phyloP scores from a whole-genome alignment of 2,113 vertebrate species.

The Caranx ignobilis region DNA sequence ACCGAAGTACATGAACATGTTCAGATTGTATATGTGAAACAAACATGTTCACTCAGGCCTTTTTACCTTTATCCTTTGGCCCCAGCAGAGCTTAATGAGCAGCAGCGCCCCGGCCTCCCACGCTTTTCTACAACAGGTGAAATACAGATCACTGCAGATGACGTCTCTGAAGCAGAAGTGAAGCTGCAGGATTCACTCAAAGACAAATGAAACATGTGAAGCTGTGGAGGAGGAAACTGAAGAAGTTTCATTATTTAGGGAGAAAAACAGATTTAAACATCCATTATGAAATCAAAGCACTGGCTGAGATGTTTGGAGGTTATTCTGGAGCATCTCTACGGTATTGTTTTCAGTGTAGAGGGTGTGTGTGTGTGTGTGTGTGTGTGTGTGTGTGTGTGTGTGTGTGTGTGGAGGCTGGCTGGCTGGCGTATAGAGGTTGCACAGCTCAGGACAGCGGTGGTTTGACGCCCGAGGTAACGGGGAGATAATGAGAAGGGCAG shows the following conservation, averaged over 20 bases:
- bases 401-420: conserved; percentile 22
- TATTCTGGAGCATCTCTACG: conserved; percentile 23
- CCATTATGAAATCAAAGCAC: conserved; percentile 52
- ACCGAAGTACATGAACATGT: too few relatives aligned
- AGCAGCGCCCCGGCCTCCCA: neutral
- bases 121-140: conserved; percentile 20
- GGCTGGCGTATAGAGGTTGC: conserved; percentile 27
- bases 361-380: conserved; percentile 20
- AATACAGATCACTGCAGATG: conserved; percentile 32
- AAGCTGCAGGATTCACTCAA: conserved; percentile 13
- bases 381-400: conserved; percentile 9
- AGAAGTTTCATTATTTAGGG: conserved; percentile 7
- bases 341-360: conserved; percentile 24
- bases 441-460: conserved; percentile 52
- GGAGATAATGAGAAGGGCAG: conserved; percentile 64
- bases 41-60: too few relatives aligned
- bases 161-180: conserved; percentile 10
- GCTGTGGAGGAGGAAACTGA: neutral
- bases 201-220: neutral
- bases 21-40: too few relatives aligned
- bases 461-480: conserved; percentile 54
- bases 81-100: too few relatives aligned
- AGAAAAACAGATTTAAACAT: conserved; percentile 17
- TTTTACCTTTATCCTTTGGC: too few relatives aligned
- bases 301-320: conserved; percentile 31